phyloP scores from a whole-genome alignment of 1,140 invertebrate species.

The Thaumetopoea pityocampa region DNA sequence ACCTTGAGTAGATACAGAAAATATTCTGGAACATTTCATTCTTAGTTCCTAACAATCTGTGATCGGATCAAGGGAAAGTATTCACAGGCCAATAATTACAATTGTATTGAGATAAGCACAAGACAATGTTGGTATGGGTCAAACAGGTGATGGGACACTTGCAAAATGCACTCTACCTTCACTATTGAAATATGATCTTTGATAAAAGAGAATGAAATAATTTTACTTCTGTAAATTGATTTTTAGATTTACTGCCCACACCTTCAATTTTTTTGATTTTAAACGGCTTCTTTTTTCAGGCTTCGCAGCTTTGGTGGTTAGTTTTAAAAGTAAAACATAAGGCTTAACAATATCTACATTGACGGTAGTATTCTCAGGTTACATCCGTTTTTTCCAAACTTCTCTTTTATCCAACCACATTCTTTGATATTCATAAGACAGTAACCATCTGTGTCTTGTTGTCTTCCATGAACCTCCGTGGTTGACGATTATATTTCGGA shows the following conservation, averaged over 20 bases:
- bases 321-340: slow-evolving; percentile 66
- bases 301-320: slow-evolving; percentile 46
- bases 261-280: slow-evolving; percentile 67
- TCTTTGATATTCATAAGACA: slow-evolving; percentile 67
- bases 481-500: slow-evolving; percentile 62
- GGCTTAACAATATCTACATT: slow-evolving; percentile 65
- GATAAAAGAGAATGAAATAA: too few species aligned
- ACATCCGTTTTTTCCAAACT: slow-evolving; percentile 64
- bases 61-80: too few species aligned
- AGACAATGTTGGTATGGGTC: too few species aligned
- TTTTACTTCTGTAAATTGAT: slow-evolving; percentile 32
- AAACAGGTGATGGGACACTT: too few species aligned
- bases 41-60: too few species aligned
- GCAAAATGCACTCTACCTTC: too few species aligned
- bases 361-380: slow-evolving; percentile 54
- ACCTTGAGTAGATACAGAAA: too few species aligned
- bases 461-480: slow-evolving; percentile 69
- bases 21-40: too few species aligned
- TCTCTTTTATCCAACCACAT: slow-evolving; percentile 69
- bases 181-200: too few species aligned
- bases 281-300: slow-evolving; percentile 57
- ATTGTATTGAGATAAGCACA: too few species aligned
- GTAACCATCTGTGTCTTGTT: slow-evolving; percentile 48
- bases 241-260: slow-evolving; percentile 37
- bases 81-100: too few species aligned